A percentile compares a stretch with the other conserved stretches of the same genome.
Conservation (phyloP, 2,888 invertebrate species). For the Dasypogon diadema region DNA sequence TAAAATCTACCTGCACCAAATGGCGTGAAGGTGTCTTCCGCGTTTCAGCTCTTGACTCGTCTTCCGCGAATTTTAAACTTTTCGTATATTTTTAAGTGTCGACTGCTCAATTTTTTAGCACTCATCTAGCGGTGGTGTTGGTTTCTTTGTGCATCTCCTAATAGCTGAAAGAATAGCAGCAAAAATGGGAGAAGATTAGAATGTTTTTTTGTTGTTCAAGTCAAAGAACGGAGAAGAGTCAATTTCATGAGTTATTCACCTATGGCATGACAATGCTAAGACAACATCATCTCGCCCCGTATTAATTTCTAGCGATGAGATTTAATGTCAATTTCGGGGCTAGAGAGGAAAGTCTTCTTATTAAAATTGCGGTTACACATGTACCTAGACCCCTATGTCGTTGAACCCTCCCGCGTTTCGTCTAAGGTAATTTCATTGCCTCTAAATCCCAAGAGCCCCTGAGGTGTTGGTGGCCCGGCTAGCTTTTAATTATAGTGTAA, state of each 20-base stretch:
- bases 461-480: constrained; percentile 1
- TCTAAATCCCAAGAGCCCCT: background rate
- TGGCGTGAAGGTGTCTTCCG: background rate
- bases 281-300: background rate
- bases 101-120: constrained; percentile 52
- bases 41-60: constrained; percentile 51
- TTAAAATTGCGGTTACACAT: background rate
- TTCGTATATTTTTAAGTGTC: constrained; percentile 52
- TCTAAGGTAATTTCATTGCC: background rate
- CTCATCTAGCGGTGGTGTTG: constrained; percentile 50
- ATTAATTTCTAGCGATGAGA: background rate
- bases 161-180: constrained; percentile 37
- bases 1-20: background rate
- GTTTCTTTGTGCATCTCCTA: constrained; percentile 31
- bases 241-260: background rate
- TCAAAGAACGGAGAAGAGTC: background rate
- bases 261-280: background rate
- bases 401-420: constrained; percentile 24
- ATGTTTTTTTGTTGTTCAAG: background rate
- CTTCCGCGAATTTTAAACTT: constrained; percentile 55
- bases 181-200: background rate
- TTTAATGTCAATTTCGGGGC: background rate
- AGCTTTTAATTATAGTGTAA: constrained; percentile 38
- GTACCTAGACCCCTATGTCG: background rate
- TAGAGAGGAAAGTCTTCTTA: background rate